phyloP scores from a whole-genome alignment of 2,888 invertebrate species.

The Gari tellinella region DNA sequence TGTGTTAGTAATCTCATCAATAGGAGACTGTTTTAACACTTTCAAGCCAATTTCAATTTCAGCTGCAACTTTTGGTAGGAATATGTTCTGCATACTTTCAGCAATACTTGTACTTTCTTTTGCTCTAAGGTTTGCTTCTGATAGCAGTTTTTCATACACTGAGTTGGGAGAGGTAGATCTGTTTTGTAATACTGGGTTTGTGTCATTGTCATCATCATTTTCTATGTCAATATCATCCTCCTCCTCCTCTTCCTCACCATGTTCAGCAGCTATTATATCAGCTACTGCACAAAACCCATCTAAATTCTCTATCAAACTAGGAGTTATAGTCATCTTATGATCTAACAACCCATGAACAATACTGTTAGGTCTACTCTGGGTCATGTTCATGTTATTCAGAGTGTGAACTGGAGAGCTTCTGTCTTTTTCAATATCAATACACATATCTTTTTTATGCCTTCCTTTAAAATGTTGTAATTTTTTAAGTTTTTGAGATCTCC shows the following conservation, averaged over 20 bases:
- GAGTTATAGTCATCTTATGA: constrained; percentile 54
- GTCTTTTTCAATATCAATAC: too few relatives aligned
- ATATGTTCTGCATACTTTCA: background rate
- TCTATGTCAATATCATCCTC: constrained; percentile 74
- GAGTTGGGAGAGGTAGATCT: constrained; percentile 79
- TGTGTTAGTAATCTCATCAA: too few relatives aligned
- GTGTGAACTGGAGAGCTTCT: too few relatives aligned
- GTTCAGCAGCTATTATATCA: constrained; percentile 44
- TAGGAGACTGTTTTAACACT: too few relatives aligned
- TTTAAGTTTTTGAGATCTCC: too few relatives aligned
- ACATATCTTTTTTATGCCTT: too few relatives aligned
- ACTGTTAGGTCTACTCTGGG: background rate
- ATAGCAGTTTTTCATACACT: constrained; percentile 74
- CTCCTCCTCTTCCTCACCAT: constrained; percentile 44
- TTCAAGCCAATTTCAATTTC: too few relatives aligned
- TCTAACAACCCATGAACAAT: constrained; percentile 30
- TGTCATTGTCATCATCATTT: constrained; percentile 73
- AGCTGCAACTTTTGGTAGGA: background rate
- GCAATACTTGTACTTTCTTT: background rate
- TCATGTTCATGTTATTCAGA: background rate
- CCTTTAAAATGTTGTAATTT: too few relatives aligned
- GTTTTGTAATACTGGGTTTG: constrained; percentile 68
- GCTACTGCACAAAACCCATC: constrained; percentile 66
- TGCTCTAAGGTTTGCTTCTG: constrained; percentile 64
- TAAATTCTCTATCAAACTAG: constrained; percentile 61